Base-by-base conservation (phyloP, 2,113 vertebrate species). In the Litocranius walleri region DNA sequence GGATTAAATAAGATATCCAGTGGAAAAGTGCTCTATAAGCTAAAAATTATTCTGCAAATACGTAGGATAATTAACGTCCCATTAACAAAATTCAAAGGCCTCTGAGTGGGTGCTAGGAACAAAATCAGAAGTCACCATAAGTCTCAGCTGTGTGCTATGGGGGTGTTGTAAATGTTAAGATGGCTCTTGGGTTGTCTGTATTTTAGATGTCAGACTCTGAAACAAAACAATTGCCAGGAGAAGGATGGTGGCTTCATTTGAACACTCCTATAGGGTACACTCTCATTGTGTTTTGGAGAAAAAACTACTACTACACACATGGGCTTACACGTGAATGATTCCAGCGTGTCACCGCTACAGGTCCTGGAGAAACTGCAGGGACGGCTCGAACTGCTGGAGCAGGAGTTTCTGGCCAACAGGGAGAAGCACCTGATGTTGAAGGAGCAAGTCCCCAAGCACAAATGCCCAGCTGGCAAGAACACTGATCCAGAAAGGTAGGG, bases 401-500 rank as follows among this genome's bases (percentile, higher is more conserved):
- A 98, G 97, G 99, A 99, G 92, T 99, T 99, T 95, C 98, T 99
- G 98, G 98, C 98, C 90, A 99, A 98, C 57, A 99, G 99, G 97
- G 99, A 99, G 57, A 98, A 99, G 94, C 99, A 99, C 92, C 98
- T 97, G 97, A 97, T 98, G 90, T 97, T 99, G 92, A 99, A 99
- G 95, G 99, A 99, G 98, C 99, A 99, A 95, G 98, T 97, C 96
- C 98, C 99, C 97, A 98, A 98, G 98, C 99, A 99, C 54, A 93
- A 99, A 87, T 91, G 97, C 90, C 98, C 98, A 97, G 98, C 78
- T 85, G 64, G 98, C 9, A 99, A 99, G 74, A 98, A 98, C 67
- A 99, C 99, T 98, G 99, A 99, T 98, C 99, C 99, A 87, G 98
- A 99, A 98, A 99, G 99, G 99, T 99, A 99, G 99, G 99, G 99